Conservation (phyloP, 23 tunicate genomes). For the Styela plicata region DNA sequence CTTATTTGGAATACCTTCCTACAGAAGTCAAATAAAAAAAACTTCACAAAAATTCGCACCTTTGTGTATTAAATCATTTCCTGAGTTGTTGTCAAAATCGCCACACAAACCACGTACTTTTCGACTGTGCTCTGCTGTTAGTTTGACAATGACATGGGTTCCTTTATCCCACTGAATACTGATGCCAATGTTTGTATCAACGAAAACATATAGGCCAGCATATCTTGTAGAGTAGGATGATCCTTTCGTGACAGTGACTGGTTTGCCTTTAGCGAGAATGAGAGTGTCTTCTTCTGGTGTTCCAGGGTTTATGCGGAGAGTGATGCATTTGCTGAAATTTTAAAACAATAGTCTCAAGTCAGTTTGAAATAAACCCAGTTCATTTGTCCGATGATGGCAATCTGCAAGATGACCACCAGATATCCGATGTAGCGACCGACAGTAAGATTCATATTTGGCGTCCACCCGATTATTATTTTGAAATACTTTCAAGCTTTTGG, state of each 20-base stretch:
- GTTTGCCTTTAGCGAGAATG: slow-evolving; percentile 82
- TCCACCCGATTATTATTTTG: too few relatives aligned
- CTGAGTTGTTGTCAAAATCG: slow-evolving; percentile 88
- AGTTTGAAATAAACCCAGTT: too few relatives aligned
- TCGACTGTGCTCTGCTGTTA: slow-evolving; percentile 86
- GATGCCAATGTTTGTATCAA: slow-evolving; percentile 90
- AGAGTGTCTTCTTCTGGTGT: slow-evolving; percentile 77
- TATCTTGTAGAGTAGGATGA: slow-evolving; percentile 81
- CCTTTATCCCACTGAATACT: slow-evolving; percentile 99
- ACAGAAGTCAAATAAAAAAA: too few relatives aligned
- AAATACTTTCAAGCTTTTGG: too few relatives aligned
- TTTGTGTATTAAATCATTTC: slow-evolving; percentile 83
- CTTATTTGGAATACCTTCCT: too few relatives aligned
- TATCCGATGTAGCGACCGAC: too few relatives aligned
- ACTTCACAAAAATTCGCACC: slow-evolving; percentile 34
- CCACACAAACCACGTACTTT: slow-evolving; percentile 99
- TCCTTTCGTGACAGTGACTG: slow-evolving; percentile 74
- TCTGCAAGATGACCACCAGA: too few relatives aligned
- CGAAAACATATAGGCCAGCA: slow-evolving; percentile 94
- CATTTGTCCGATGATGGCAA: too few relatives aligned
- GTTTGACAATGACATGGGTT: slow-evolving; percentile 79
- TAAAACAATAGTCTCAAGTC: too few relatives aligned
- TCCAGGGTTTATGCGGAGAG: slow-evolving; percentile 73
- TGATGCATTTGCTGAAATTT: slow-evolving; percentile 76
- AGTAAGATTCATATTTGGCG: too few relatives aligned